phyloP scores from a whole-genome alignment of 1,140 invertebrate species.

The Scaptomyza hsui region DNA sequence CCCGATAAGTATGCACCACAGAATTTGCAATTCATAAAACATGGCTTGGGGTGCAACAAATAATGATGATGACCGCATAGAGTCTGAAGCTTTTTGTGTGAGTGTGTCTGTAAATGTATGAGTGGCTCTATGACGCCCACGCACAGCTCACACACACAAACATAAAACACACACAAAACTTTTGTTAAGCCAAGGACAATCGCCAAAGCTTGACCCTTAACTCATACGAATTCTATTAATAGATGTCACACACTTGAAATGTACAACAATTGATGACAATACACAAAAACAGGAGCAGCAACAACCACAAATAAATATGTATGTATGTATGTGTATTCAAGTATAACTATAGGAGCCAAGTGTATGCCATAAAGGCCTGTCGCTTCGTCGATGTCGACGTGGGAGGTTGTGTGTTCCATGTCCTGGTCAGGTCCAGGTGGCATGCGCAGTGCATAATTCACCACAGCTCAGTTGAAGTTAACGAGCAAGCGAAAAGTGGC shows the following conservation, averaged over 20 bases:
- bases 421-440: constrained; percentile 55
- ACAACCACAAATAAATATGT: constrained; percentile 14
- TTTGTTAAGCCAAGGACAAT: constrained; percentile 55
- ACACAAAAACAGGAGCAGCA: constrained; percentile 35
- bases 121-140: constrained; percentile 18
- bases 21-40: not conserved
- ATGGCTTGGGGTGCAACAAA: not conserved
- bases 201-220: constrained; percentile 59
- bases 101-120: constrained; percentile 5
- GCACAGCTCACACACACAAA: not conserved
- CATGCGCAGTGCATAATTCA: constrained; percentile 67
- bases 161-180: not conserved
- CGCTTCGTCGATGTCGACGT: constrained; percentile 48
- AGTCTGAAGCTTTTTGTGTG: not conserved
- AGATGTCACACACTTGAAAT: constrained; percentile 61
- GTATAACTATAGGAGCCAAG: constrained; percentile 13
- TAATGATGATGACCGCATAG: constrained; percentile 20
- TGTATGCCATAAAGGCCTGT: constrained; percentile 14
- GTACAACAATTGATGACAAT: constrained; percentile 52
- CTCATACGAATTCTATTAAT: constrained; percentile 58
- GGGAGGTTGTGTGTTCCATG: constrained; percentile 58
- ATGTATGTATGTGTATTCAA: not conserved
- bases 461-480: constrained; percentile 26
- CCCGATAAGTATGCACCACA: constrained; percentile 27
- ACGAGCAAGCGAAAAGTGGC: constrained; percentile 33